These are phyloP conservation scores for Phoxinus dragarum DNA, from an alignment of 2,797 vertebrate species.

Conservation along the genomic window DNA sequence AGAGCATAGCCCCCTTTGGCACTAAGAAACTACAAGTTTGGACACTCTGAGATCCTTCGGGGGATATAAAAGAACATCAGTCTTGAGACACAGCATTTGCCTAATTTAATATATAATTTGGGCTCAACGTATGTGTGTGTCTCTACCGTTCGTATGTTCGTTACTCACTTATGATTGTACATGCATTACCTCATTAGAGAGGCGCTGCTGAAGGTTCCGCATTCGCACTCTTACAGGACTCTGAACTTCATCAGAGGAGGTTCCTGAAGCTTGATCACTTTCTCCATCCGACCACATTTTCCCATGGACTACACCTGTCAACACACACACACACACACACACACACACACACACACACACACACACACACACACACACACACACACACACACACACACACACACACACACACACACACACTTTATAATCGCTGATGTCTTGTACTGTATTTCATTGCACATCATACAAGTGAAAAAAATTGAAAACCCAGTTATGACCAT, in stretches of 20 bases:
- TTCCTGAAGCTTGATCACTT: slow-evolving; percentile 85
- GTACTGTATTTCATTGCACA: neutral
- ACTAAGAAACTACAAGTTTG: neutral
- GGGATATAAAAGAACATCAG: neutral
- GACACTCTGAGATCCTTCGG: neutral
- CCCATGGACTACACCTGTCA: slow-evolving; percentile 72
- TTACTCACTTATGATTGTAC: neutral
- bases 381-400: too few species aligned
- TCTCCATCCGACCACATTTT: slow-evolving; percentile 86
- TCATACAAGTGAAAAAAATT: neutral
- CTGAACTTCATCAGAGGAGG: slow-evolving; percentile 84
- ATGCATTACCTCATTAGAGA: slow-evolving; percentile 80
- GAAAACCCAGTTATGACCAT: too few species aligned
- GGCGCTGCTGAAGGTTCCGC: slow-evolving; percentile 82
- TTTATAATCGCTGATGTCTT: neutral
- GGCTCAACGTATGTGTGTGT: neutral
- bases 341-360: neutral
- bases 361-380: too few species aligned
- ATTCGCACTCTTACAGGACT: slow-evolving; percentile 84
- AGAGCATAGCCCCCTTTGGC: neutral
- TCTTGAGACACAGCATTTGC: neutral
- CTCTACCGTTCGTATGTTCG: neutral
- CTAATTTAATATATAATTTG: neutral
- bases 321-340: slow-evolving; percentile 22
- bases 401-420: too few species aligned